These are phyloP conservation scores for Nemapogon koenigi DNA, from an alignment of 2,888 invertebrate species.

Conservation along the genomic window DNA sequence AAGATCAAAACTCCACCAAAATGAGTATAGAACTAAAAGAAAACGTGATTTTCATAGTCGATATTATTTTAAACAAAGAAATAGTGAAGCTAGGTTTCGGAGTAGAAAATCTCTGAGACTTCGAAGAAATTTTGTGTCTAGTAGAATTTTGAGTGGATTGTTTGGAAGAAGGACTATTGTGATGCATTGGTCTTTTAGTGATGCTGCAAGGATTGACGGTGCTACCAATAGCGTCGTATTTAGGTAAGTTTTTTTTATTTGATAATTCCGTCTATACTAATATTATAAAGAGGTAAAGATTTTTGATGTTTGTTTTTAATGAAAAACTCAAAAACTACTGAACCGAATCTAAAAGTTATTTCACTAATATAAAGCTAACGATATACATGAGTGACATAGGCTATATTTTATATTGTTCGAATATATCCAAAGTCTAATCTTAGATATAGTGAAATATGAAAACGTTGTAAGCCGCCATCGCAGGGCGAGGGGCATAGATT, in stretches of 20 bases:
- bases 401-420: too few relatives aligned
- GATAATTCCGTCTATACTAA: too few relatives aligned
- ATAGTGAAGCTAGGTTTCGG: slow-evolving; percentile 18
- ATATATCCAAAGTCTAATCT: too few relatives aligned
- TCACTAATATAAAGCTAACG: too few relatives aligned
- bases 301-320: too few relatives aligned
- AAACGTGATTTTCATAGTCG: slow-evolving; percentile 27
- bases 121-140: slow-evolving; percentile 35
- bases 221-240: slow-evolving; percentile 50
- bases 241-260: slow-evolving; percentile 39
- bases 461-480: too few relatives aligned
- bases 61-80: slow-evolving; percentile 41
- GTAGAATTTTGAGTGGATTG: slow-evolving; percentile 41
- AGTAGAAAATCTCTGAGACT: slow-evolving; percentile 26
- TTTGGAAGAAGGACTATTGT: slow-evolving; percentile 29
- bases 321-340: too few relatives aligned
- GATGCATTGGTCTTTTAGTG: slow-evolving; percentile 45
- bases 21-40: slow-evolving; percentile 20
- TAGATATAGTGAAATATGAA: too few relatives aligned
- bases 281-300: too few relatives aligned
- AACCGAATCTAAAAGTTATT: too few relatives aligned
- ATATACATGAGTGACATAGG: too few relatives aligned
- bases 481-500: too few relatives aligned
- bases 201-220: slow-evolving; percentile 37
- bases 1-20: slow-evolving; percentile 32